Conservation (phyloP, 2,888 invertebrate genomes). For the Didymodactylos carnosus region DNA sequence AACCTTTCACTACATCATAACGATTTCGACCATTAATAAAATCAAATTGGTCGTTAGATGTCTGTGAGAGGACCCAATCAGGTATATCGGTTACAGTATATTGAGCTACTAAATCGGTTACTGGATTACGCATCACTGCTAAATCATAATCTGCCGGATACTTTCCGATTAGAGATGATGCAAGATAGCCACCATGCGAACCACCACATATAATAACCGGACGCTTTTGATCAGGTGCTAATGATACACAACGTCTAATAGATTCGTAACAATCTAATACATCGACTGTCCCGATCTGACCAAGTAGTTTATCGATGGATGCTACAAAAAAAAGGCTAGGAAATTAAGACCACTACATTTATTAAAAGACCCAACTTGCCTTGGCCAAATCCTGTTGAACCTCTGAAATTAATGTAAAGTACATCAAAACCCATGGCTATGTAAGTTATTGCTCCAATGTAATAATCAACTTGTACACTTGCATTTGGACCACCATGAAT, state of each 20-base stretch:
- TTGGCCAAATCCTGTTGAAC: constrained; percentile 8
- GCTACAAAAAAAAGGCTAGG: not conserved
- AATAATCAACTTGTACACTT: not conserved
- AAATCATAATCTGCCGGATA: constrained; percentile 4
- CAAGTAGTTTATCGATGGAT: constrained; percentile 9
- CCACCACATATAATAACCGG: constrained; percentile 9
- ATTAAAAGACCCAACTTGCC: not conserved
- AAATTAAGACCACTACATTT: no score
- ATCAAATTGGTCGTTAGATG: not conserved
- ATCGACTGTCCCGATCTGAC: constrained; percentile 10
- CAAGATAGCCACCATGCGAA: constrained; percentile 11
- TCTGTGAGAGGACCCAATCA: constrained; percentile 8
- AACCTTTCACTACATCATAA: not conserved
- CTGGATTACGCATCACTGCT: constrained; percentile 11
- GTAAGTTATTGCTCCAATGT: not conserved
- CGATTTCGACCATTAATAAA: not conserved
- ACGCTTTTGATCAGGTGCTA: not conserved
- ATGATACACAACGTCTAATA: not conserved
- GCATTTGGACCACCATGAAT: not conserved
- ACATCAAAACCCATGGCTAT: constrained; percentile 2
- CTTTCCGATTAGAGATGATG: constrained; percentile 6
- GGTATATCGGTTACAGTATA: constrained; percentile 5
- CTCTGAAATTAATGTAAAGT: constrained; percentile 13
- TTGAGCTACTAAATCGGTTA: constrained; percentile 2
- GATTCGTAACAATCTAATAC: constrained; percentile 10